Evolutionary conservation across 2,113 vertebrate species (phyloP).

Genomic region (Oenanthe melanoleuca): DNA sequence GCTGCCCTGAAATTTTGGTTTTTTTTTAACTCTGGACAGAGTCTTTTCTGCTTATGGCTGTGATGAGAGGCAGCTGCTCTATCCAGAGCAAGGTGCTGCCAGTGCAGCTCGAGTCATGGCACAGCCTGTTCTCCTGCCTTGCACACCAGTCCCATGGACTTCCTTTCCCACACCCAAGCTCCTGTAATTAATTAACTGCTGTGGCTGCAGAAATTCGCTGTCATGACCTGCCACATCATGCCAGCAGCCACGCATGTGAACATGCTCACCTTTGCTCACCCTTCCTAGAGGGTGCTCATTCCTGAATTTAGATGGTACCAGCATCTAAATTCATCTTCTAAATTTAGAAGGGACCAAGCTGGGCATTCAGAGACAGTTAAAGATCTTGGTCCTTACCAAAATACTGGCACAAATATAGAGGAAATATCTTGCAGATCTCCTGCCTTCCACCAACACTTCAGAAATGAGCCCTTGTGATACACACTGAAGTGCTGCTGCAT

Average conservation of each 20-base stretch:
- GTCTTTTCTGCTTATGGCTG: neutral
- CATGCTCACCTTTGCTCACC: neutral
- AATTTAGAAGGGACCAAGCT: neutral
- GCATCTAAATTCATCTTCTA: neutral
- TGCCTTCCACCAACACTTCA: neutral
- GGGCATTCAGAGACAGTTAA: neutral
- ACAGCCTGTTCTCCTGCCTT: neutral
- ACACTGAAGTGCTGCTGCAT: neutral
- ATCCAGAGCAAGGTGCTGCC: neutral
- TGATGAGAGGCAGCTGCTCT: neutral
- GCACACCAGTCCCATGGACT: neutral
- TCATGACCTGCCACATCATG: neutral
- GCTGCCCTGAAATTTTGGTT: neutral
- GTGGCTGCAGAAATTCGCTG: neutral
- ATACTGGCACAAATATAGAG: neutral
- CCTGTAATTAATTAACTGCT: neutral
- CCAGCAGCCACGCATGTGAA: rapidly evolving
- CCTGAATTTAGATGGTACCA: neutral
- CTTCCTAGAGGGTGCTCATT: neutral
- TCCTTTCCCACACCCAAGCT: neutral
- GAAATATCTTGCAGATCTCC: neutral
- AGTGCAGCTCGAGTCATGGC: rapidly evolving
- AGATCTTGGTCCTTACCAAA: neutral
- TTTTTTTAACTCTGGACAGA: neutral
- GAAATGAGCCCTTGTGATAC: neutral